Conservation (phyloP, 2,888 invertebrate species). For the Amblyjoppa proteus region DNA sequence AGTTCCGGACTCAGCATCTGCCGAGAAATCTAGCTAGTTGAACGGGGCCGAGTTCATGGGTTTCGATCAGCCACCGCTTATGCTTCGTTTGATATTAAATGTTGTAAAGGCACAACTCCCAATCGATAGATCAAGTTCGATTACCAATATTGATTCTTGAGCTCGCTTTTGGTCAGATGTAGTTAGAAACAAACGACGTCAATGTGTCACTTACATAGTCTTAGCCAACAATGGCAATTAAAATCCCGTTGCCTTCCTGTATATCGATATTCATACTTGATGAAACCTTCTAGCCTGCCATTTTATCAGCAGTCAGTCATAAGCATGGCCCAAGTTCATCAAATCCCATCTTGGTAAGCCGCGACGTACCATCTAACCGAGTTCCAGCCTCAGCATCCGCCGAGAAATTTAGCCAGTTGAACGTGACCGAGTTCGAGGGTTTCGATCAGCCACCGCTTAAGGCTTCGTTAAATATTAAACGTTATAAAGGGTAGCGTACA, state of each 20-base stretch:
- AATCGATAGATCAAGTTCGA: too few relatives aligned
- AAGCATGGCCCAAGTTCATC: too few relatives aligned
- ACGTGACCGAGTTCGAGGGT: not conserved
- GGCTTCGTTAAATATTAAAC: not conserved
- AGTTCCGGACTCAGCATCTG: constrained; percentile 18
- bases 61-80: constrained; percentile 1
- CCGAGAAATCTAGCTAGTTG: constrained; percentile 7
- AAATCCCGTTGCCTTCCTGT: not conserved
- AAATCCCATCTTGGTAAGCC: constrained; percentile 69
- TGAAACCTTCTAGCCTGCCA: not conserved
- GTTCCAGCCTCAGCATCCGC: constrained; percentile 9
- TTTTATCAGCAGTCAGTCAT: not conserved
- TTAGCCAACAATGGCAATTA: too few relatives aligned
- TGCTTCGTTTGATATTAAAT: not conserved
- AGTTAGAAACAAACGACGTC: too few relatives aligned
- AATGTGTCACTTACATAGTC: too few relatives aligned
- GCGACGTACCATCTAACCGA: constrained; percentile 51
- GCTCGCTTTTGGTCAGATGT: too few relatives aligned
- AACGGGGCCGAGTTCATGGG: not conserved
- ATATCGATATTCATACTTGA: not conserved
- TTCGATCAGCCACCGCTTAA: constrained; percentile 6
- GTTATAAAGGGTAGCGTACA: not conserved
- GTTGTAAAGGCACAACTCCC: too few relatives aligned
- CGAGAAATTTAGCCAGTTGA: constrained; percentile 10
- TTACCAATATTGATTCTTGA: too few relatives aligned